phyloP scores from a whole-genome alignment of 2,888 invertebrate species.

The Latheticus oryzae region DNA sequence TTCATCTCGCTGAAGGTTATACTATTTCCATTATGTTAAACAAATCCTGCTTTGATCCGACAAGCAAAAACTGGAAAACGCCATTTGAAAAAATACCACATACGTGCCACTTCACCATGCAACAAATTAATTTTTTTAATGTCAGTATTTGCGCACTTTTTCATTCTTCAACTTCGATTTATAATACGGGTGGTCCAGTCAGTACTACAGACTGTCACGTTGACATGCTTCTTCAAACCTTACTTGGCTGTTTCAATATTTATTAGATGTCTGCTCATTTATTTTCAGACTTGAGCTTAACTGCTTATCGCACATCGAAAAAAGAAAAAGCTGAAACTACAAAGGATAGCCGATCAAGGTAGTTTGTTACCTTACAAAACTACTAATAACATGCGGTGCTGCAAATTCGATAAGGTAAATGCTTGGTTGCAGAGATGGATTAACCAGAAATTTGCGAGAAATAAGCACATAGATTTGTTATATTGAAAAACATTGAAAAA shows the following conservation, averaged over 20 bases:
- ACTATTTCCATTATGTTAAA: too few species aligned
- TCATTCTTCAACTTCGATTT: slow-evolving; percentile 50
- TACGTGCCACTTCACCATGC: slow-evolving; percentile 17
- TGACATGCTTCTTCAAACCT: slow-evolving; percentile 64
- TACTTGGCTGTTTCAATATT: slow-evolving; percentile 60
- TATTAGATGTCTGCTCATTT: slow-evolving; percentile 55
- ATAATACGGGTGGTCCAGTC: slow-evolving; percentile 60
- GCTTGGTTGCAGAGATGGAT: slow-evolving; percentile 19
- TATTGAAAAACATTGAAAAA: too few species aligned
- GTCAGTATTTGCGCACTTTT: slow-evolving; percentile 44
- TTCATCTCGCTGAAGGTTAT: too few species aligned
- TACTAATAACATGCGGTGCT: slow-evolving; percentile 55
- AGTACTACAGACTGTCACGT: slow-evolving; percentile 57
- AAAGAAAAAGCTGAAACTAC: slow-evolving; percentile 47
- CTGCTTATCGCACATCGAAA: slow-evolving; percentile 49
- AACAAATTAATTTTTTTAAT: slow-evolving; percentile 36
- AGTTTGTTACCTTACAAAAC: slow-evolving; percentile 54
- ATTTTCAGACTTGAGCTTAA: slow-evolving; percentile 46
- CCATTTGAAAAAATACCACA: slow-evolving; percentile 20
- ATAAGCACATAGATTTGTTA: too few species aligned
- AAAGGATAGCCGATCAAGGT: slow-evolving; percentile 49
- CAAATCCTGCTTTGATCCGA: too few species aligned
- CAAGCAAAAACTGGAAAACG: slow-evolving; percentile 19
- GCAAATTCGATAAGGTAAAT: slow-evolving; percentile 54
- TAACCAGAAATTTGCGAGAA: too few species aligned